phyloP scores from a whole-genome alignment of 2,113 vertebrate species.

The Craseonycteris thonglongyai region DNA sequence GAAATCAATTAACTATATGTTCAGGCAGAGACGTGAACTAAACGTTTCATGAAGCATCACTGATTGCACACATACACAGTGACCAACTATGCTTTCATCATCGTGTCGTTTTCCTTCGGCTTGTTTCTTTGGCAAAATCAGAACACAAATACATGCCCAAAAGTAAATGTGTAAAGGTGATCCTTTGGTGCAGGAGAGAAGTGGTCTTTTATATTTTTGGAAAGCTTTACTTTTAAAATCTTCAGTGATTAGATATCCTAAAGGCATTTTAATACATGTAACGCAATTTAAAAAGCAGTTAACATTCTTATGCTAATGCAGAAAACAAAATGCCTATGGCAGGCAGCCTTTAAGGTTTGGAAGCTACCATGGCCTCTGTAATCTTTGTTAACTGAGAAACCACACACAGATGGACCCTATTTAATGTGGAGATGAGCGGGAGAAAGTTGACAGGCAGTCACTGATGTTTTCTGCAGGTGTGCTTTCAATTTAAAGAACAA shows the following conservation, averaged over 20 bases:
- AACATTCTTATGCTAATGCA: slow-evolving; percentile 24
- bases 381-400: not conserved
- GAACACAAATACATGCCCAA: not conserved
- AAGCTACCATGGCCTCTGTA: not conserved
- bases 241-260: slow-evolving; percentile 9
- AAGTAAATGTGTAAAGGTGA: not conserved
- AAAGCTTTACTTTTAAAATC: slow-evolving; percentile 28
- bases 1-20: slow-evolving; percentile 75
- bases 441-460: not conserved
- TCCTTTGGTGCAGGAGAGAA: not conserved
- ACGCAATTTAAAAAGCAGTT: not conserved
- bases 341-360: not conserved
- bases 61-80: slow-evolving; percentile 13
- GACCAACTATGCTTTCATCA: slow-evolving; percentile 23
- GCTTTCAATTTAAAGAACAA: not conserved
- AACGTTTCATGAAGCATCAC: slow-evolving; percentile 69
- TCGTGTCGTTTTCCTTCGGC: not conserved
- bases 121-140: slow-evolving; percentile 4
- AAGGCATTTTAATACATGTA: not conserved
- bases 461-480: not conserved
- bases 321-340: slow-evolving; percentile 11
- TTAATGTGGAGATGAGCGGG: not conserved
- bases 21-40: slow-evolving; percentile 70
- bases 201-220: not conserved
- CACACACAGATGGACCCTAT: not conserved